These are phyloP conservation scores for Stichopus horrens DNA, from an alignment of 53 echinoderm and acorn worm species.

Conservation along the genomic window DNA sequence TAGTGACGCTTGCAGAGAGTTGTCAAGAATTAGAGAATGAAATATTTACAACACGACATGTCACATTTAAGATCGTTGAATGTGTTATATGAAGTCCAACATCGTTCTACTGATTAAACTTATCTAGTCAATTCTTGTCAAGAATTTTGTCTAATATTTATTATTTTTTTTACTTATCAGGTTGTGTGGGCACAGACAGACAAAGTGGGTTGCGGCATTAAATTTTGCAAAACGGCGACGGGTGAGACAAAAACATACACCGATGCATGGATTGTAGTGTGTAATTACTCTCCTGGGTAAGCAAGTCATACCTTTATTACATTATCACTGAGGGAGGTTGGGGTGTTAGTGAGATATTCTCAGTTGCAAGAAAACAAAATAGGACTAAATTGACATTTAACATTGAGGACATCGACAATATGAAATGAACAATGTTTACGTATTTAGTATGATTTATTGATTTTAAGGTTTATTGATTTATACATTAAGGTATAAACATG, in stretches of 20 bases:
- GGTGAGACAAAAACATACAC: not conserved
- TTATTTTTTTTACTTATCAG: not conserved
- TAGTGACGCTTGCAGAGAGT: not conserved
- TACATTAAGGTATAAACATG: too few species aligned
- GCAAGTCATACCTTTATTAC: too few species aligned
- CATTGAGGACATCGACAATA: too few species aligned
- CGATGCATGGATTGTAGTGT: not conserved
- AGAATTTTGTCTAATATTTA: not conserved
- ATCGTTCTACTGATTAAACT: not conserved
- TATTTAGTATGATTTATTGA: too few species aligned
- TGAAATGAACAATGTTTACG: too few species aligned
- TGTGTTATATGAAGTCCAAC: not conserved
- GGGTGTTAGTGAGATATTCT: too few species aligned
- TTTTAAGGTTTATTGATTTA: too few species aligned
- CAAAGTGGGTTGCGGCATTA: not conserved
- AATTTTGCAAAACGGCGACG: not conserved
- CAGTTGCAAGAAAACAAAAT: too few species aligned
- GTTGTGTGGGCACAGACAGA: not conserved
- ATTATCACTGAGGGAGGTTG: too few species aligned
- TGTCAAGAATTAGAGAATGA: too few species aligned
- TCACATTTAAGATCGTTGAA: not conserved
- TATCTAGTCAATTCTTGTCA: not conserved
- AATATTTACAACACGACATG: too few species aligned
- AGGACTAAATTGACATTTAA: too few species aligned
- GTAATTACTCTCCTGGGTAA: not conserved